These are phyloP conservation scores for Eurytoma californica DNA, from an alignment of 2,888 invertebrate genomes.

Conservation along the genomic window DNA sequence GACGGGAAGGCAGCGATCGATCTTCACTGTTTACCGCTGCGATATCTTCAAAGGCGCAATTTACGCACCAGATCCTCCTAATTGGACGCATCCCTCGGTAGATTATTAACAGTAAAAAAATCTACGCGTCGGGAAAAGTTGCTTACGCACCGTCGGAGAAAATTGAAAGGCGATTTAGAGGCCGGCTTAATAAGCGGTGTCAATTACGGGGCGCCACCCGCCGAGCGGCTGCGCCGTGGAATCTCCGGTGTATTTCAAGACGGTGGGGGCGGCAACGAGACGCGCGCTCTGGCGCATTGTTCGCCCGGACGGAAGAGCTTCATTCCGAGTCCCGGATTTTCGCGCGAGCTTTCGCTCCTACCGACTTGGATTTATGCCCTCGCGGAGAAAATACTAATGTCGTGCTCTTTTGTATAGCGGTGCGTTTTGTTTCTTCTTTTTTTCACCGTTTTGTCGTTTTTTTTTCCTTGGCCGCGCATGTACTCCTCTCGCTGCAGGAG, in stretches of 20 bases:
- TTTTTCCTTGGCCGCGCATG: no score
- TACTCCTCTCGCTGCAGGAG: no score
- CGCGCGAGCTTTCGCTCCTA: neutral
- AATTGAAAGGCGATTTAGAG: constrained; percentile 33
- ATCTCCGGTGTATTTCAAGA: neutral
- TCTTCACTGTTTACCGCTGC: no score
- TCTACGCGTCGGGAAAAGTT: no score
- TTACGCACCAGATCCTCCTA: no score
- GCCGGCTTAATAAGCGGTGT: constrained; percentile 35
- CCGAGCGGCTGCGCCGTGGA: neutral
- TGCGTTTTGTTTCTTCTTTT: neutral
- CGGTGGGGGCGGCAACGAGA: neutral
- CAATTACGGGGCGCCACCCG: constrained; percentile 10
- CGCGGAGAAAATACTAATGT: neutral
- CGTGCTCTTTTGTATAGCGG: neutral
- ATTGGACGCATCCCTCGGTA: no score
- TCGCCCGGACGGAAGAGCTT: neutral
- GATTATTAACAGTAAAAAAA: no score
- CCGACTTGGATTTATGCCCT: constrained; percentile 1
- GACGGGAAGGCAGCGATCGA: no score
- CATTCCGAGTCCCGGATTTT: neutral
- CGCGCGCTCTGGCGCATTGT: neutral
- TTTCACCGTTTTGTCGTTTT: no score
- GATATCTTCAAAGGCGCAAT: no score
- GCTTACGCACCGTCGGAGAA: neutral